These are phyloP conservation scores for Orthonychiurus folsomi DNA, from an alignment of 2,888 invertebrate species.

Conservation along the genomic window DNA sequence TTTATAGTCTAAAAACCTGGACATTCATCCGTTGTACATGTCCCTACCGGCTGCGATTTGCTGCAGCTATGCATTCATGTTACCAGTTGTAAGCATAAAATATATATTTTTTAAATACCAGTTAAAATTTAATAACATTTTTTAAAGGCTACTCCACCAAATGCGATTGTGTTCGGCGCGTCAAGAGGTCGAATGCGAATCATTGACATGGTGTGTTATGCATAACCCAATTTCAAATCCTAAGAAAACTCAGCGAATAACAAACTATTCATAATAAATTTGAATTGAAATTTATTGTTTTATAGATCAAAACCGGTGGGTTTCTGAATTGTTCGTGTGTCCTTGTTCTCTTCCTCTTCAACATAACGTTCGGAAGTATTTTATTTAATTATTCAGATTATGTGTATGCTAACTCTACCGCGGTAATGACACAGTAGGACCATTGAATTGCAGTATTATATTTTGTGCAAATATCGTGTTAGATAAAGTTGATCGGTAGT, in stretches of 20 bases:
- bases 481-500: too few species aligned
- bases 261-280: not conserved
- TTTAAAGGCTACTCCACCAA: conserved; percentile 92
- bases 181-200: not conserved
- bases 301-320: conserved; percentile 14
- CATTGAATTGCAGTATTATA: too few species aligned
- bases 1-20: conserved; percentile 57
- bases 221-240: conserved; percentile 47
- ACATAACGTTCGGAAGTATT: conserved; percentile 18
- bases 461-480: too few species aligned
- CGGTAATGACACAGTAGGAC: too few species aligned
- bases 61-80: conserved; percentile 65
- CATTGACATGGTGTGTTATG: conserved; percentile 71
- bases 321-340: conserved; percentile 21
- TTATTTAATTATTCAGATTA: conserved; percentile 24
- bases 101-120: too few species aligned
- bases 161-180: conserved; percentile 77
- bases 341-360: conserved; percentile 12
- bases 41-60: conserved; percentile 81
- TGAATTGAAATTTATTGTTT: not conserved
- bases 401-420: conserved; percentile 13
- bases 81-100: conserved; percentile 5
- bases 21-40: conserved; percentile 74
- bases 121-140: too few species aligned
- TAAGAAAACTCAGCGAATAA: not conserved